Percentiles rank a stretch among this genome's conserved stretches.
These are phyloP conservation scores for Sebastes baramenuke DNA, from an alignment of 2,797 vertebrate species.

Conservation along the genomic window DNA sequence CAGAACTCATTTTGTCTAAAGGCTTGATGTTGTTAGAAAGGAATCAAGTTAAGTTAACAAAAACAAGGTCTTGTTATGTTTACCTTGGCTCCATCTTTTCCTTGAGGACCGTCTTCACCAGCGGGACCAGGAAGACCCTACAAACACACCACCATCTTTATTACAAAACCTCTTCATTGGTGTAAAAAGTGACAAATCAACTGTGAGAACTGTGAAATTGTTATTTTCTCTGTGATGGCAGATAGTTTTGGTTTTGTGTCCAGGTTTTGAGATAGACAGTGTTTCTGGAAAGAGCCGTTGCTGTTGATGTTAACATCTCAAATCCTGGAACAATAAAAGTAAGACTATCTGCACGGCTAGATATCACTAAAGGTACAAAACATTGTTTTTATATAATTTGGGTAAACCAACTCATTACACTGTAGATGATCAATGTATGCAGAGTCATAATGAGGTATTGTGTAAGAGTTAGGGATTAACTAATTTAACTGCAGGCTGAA, in stretches of 20 bases:
- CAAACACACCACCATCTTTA: conserved; percentile 35
- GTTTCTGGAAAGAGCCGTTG: not conserved
- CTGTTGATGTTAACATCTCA: not conserved
- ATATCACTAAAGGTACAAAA: not conserved
- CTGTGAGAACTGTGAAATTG: not conserved
- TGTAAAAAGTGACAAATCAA: not conserved
- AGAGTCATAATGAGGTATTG: not conserved
- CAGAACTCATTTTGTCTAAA: not conserved
- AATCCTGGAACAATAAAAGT: not conserved
- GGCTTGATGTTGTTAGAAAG: not conserved
- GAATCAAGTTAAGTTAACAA: not conserved
- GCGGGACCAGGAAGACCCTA: conserved; percentile 90
- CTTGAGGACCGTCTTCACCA: conserved; percentile 94
- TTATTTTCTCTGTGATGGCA: not conserved
- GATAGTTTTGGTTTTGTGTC: not conserved
- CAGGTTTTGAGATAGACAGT: not conserved
- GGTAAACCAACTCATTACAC: not conserved
- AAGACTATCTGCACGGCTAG: not conserved
- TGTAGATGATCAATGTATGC: not conserved
- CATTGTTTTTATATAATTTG: not conserved
- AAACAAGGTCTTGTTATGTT: conserved; percentile 1
- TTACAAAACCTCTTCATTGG: not conserved
- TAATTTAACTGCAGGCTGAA: not conserved
- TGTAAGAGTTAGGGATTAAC: not conserved
- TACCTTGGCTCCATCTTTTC: conserved; percentile 95